Evolutionary conservation across 2,113 vertebrate species (phyloP), one percentile per base, ranked within the genome.

Genomic region (Actenoides lindsayi): DNA sequence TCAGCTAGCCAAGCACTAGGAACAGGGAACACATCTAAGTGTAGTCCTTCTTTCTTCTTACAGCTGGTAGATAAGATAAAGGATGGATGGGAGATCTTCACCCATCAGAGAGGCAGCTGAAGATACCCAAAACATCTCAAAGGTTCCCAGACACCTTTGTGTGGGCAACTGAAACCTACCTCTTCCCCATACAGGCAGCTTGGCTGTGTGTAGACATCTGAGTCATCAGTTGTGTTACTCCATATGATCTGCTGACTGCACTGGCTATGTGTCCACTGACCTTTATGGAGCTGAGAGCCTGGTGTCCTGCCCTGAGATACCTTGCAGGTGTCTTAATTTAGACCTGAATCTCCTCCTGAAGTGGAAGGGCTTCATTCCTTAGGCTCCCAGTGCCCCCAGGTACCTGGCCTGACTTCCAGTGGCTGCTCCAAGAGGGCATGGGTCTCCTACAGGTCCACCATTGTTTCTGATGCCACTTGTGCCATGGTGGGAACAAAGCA

Each of bases 401-500:
- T 48, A 51, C 11, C n/a, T 82, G 51, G 31, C 11, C 37, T 78
- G 30, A 7, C 20, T 28, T 93, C 31, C 60, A n/a, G 15, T 2
- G 30, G 13, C 64, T 93, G 41, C 20, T 68, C 41, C 56, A 69
- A 39, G 33, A 46, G 24, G 35, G 2, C 33, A 35, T n/a, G 30
- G 16, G 11, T 11, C 21, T 86, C 59, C 85, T 79, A 33, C 30
- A 88, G 57, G 9, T 67, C 48, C 42, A 13, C 37, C 20, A 0
- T 1, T 53, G 56, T 59, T 23, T 56, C 35, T 87, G 50, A 31
- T 11, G n/a, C 16, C 9, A 42, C 17, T 73, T 0, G 0, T 63
- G 33, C 59, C 9, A 4, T 7, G 10, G 8, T 33, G 41, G 48
- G 57, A 69, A 20, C 24, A 90, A 57, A 82, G 5, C 41, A 44